phyloP scores from a whole-genome alignment of 2,113 vertebrate genomes.

The Sitta europaea region DNA sequence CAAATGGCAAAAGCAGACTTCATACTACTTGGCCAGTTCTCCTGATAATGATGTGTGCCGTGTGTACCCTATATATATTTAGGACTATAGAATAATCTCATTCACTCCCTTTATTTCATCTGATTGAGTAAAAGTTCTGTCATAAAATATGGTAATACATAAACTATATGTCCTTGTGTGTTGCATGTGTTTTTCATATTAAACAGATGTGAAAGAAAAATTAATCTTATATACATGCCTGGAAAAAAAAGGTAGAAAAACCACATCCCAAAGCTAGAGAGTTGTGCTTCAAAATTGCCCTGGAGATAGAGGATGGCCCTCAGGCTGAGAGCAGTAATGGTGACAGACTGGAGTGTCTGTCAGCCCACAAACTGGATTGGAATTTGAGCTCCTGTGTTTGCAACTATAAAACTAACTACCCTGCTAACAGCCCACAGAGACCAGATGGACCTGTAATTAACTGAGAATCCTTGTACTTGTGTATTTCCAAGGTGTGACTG shows the following conservation, averaged over 20 bases:
- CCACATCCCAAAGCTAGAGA: neutral
- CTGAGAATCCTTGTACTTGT: neutral
- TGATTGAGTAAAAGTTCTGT: neutral
- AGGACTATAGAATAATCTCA: neutral
- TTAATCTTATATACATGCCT: neutral
- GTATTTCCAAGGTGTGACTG: neutral
- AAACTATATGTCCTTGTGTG: neutral
- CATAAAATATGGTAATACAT: neutral
- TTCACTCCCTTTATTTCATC: neutral
- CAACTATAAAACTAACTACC: neutral
- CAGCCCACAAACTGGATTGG: neutral
- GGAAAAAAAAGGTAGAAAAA: neutral
- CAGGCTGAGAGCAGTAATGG: neutral
- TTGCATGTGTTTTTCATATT: neutral
- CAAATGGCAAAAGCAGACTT: neutral
- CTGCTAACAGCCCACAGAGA: conserved; percentile 31
- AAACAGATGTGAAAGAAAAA: neutral
- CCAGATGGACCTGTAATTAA: conserved; percentile 38
- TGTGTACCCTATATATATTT: neutral
- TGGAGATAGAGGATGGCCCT: neutral
- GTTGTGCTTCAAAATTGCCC: neutral
- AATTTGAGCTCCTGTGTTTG: neutral
- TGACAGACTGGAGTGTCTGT: neutral
- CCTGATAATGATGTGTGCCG: neutral
- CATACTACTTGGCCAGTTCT: neutral